Conservation (phyloP, 2,888 invertebrate species). For the Pyrocoelia pectoralis region DNA sequence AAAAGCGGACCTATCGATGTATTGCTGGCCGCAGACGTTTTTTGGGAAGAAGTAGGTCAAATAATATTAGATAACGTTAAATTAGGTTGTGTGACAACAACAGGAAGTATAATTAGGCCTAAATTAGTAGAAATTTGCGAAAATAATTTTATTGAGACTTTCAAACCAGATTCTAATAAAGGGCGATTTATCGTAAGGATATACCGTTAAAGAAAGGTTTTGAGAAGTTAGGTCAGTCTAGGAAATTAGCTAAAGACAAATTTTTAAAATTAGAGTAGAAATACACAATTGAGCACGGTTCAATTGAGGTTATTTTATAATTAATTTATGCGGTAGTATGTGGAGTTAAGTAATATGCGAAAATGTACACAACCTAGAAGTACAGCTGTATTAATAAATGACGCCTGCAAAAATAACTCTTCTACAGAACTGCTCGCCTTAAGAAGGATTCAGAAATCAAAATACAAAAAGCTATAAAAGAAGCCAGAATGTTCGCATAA, state of each 20-base stretch:
- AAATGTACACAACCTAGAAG: too few species aligned
- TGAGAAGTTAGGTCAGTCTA: too few species aligned
- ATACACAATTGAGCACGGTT: neutral
- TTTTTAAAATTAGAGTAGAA: neutral
- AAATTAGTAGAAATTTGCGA: neutral
- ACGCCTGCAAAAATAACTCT: too few species aligned
- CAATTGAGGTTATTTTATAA: too few species aligned
- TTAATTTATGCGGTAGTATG: too few species aligned
- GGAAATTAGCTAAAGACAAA: neutral
- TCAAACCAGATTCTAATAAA: neutral
- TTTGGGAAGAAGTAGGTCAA: constrained; percentile 3
- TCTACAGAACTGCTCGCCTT: too few species aligned
- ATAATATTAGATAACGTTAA: neutral
- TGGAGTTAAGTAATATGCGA: too few species aligned
- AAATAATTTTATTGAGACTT: constrained; percentile 1
- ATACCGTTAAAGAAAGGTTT: constrained; percentile 1
- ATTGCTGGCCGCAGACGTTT: neutral
- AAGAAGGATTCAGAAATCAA: too few species aligned
- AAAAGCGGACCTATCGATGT: neutral
- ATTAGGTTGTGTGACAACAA: neutral
- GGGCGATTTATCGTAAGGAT: neutral
- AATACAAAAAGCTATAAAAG: too few species aligned
- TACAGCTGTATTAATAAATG: too few species aligned
- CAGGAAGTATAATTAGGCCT: neutral
- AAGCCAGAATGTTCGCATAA: too few species aligned